These are phyloP conservation scores for Cosmopolites sordidus DNA, from an alignment of 2,888 invertebrate genomes.

Conservation along the genomic window DNA sequence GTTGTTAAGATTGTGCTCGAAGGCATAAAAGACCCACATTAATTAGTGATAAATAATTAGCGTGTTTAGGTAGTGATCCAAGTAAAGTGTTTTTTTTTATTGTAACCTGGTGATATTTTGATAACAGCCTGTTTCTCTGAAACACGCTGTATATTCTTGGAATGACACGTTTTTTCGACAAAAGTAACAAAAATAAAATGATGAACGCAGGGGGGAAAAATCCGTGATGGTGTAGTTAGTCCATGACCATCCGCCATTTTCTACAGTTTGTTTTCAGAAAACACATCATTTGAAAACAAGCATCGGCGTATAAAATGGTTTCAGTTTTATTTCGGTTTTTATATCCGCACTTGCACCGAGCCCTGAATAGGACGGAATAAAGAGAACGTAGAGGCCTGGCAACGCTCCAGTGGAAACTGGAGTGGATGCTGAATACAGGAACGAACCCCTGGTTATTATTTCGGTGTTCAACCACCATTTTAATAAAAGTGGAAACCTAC, in stretches of 20 bases:
- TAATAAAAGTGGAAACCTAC: neutral
- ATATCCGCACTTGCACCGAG: conserved; percentile 16
- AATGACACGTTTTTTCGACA: too few species aligned
- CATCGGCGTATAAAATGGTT: conserved; percentile 32
- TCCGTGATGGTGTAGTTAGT: conserved; percentile 7
- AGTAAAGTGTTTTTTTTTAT: too few species aligned
- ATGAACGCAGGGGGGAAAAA: too few species aligned
- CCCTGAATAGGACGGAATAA: conserved; percentile 11
- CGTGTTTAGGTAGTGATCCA: too few species aligned
- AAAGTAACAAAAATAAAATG: too few species aligned
- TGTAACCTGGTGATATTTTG: too few species aligned
- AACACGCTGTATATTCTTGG: too few species aligned
- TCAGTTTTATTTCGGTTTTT: conserved; percentile 31
- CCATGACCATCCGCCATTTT: conserved; percentile 14
- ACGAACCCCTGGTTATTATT: conserved; percentile 7
- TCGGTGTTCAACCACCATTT: neutral
- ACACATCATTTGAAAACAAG: conserved; percentile 23
- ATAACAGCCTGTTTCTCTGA: too few species aligned
- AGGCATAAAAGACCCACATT: too few species aligned
- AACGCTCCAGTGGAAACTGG: conserved; percentile 9
- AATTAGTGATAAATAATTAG: too few species aligned
- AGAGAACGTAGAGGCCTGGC: conserved; percentile 5
- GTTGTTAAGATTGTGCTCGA: too few species aligned
- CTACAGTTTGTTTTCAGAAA: conserved; percentile 21
- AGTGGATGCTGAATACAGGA: conserved; percentile 10